Conservation (phyloP, 2,113 vertebrate species). For the Caloenas nicobarica region DNA sequence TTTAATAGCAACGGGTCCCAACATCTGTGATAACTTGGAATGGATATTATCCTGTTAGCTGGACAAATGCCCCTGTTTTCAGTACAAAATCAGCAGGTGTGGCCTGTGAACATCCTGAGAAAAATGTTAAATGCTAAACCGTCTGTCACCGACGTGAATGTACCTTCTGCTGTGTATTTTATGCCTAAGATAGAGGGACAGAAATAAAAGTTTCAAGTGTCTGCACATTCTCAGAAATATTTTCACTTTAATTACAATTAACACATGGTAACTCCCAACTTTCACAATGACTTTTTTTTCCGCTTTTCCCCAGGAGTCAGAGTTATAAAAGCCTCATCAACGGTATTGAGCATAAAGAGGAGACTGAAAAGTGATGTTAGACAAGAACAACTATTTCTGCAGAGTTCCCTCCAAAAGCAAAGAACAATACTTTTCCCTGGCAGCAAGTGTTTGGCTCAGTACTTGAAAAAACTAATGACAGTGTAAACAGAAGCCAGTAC, state of each 20-base stretch:
- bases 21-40: not conserved
- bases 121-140: not conserved
- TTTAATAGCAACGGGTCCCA: not conserved
- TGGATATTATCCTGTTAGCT: not conserved
- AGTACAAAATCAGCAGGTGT: not conserved
- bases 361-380: not conserved
- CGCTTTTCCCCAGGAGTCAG: not conserved
- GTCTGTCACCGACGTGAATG: not conserved
- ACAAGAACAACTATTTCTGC: not conserved
- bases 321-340: not conserved
- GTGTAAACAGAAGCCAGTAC: not conserved
- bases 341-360: not conserved
- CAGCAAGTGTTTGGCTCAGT: not conserved
- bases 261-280: not conserved
- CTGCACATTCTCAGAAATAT: not conserved
- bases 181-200: not conserved
- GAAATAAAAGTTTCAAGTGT: not conserved
- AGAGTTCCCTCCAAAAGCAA: not conserved
- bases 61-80: not conserved
- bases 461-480: not conserved
- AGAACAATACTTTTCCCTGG: slow-evolving; percentile 3
- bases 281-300: not conserved
- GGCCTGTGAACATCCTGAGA: not conserved
- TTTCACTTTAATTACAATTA: not conserved
- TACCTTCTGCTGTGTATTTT: not conserved